phyloP scores from a whole-genome alignment of 2,113 vertebrate species.

The Oncorhynchus nerka region DNA sequence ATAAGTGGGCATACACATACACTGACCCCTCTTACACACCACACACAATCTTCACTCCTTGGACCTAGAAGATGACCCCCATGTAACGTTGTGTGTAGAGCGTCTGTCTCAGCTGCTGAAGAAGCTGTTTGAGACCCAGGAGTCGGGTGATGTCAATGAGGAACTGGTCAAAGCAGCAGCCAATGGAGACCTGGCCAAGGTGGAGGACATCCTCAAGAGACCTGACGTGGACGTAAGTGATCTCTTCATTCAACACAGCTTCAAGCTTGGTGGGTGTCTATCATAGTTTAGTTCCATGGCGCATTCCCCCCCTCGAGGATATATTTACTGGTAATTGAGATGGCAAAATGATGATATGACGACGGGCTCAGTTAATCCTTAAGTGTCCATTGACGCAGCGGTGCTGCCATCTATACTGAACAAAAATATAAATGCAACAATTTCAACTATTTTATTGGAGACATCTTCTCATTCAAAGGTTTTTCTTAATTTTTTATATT shows the following conservation, averaged over 20 bases:
- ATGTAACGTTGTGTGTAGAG: slow-evolving; percentile 69
- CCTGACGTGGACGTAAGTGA: slow-evolving; percentile 92
- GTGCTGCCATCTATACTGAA: too few species aligned
- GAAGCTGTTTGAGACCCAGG: slow-evolving; percentile 98
- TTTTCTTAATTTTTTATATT: too few species aligned
- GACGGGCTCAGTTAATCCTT: too few species aligned
- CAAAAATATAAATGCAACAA: too few species aligned
- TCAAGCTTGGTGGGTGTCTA: background rate
- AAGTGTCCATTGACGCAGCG: background rate
- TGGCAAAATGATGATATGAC: background rate
- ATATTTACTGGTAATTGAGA: too few species aligned
- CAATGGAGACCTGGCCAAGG: slow-evolving; percentile 96
- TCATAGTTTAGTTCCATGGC: too few species aligned
- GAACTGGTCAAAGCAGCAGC: slow-evolving; percentile 98
- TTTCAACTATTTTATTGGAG: too few species aligned
- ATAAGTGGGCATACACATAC: background rate
- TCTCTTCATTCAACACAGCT: background rate
- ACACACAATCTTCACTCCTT: background rate
- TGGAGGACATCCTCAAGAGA: slow-evolving; percentile 96
- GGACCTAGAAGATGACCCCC: background rate
- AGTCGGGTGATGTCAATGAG: slow-evolving; percentile 98
- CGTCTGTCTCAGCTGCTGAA: slow-evolving; percentile 95
- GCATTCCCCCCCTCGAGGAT: too few species aligned
- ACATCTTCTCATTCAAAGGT: too few species aligned
- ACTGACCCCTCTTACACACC: background rate